Base-by-base conservation (phyloP, 1,140 invertebrate genomes). In the Drosophila lini region DNA sequence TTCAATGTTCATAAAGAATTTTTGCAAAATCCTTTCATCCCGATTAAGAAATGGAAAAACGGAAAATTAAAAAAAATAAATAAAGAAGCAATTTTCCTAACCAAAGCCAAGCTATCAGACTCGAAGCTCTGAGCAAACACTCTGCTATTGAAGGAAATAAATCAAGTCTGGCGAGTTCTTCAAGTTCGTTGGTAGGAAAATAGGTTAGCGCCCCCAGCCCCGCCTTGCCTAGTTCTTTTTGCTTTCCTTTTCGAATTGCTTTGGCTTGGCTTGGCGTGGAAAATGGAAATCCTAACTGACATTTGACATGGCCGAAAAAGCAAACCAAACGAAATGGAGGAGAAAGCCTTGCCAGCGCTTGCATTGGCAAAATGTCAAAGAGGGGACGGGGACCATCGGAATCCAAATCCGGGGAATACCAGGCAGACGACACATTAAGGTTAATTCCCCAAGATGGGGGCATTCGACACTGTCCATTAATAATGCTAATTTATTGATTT, bases 401-500 rank as follows among this genome's bases (percentile, higher is more conserved):
- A 36, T 22, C 38, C 38, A 44, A 52, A 67, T 69, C 38, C 31
- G 41, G 32, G 45, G 15, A 42, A 41, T 31, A 52, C 60, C 41
- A 41, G 19, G 28, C 40, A 68, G 42, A 22, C 5, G 22, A 47
- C 65, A 71, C 31, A 71, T 71, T 71, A 70, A 58, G 68, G 68
- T 71, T 71, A 70, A 71, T 71, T 70, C 65, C 36, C 65, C 31
- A 47, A 42, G 31, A 69, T 67, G 45, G 31, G 60, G 45, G 36
- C 68, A 50, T 32, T 70, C 50, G 63, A 48, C 22, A 41, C 25
- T 34, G 34, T 58, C 68, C 68, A 71, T 71, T 70, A 70, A 70
- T 71, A 70, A 70, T 71, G 50, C 48, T 50, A 70, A 71, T 71
- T 71, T 70, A 71, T 71, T 48, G 68, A 71, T 71, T 71, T 70